These are phyloP conservation scores for Apaloderma vittatum DNA, from an alignment of 2,113 vertebrate genomes.

Conservation along the genomic window DNA sequence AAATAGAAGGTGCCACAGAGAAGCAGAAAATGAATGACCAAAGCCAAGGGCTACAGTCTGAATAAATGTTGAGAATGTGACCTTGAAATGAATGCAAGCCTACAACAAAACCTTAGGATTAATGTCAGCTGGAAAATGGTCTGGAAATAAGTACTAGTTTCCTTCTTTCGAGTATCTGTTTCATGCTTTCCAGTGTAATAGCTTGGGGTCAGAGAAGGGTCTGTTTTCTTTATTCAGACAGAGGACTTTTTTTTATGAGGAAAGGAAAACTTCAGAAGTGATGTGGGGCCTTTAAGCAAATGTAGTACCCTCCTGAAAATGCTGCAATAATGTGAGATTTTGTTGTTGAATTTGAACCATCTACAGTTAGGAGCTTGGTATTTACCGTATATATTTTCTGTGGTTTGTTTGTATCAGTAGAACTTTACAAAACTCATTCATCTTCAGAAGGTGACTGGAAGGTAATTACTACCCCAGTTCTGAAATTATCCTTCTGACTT, in stretches of 20 bases:
- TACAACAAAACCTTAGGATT: background rate
- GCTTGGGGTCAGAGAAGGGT: background rate
- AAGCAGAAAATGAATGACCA: background rate
- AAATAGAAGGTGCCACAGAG: background rate
- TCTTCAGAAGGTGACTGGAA: background rate
- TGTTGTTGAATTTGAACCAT: background rate
- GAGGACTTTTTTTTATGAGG: background rate
- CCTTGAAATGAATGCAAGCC: background rate
- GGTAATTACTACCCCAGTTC: background rate
- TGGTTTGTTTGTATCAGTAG: background rate
- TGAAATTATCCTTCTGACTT: background rate
- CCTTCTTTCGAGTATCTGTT: background rate
- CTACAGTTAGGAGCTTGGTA: background rate
- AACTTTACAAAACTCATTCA: background rate
- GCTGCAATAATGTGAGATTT: background rate
- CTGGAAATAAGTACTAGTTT: background rate
- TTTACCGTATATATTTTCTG: background rate
- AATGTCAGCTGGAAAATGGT: background rate
- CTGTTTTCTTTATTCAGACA: background rate
- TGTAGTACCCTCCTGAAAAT: background rate
- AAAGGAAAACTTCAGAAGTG: background rate
- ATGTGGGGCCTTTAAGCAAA: background rate
- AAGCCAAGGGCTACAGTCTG: background rate
- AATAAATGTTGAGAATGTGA: background rate
- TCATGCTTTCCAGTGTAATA: background rate